These are phyloP conservation scores for Dynastes grantii DNA, from an alignment of 2,888 invertebrate species.

Conservation along the genomic window DNA sequence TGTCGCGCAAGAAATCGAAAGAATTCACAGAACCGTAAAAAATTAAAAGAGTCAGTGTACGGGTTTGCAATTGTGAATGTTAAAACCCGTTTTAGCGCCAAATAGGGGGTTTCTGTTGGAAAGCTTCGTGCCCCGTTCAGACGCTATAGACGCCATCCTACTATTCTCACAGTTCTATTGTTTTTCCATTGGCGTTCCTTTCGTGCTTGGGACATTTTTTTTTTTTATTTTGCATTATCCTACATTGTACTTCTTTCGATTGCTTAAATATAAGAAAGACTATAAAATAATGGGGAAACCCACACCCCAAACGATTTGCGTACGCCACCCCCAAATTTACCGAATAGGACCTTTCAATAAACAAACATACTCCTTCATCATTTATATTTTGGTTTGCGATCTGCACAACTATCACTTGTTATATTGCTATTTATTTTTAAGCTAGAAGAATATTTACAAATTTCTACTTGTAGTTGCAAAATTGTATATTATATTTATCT, in stretches of 20 bases:
- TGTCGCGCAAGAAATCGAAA: background rate
- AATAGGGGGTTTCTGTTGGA: background rate
- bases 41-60: background rate
- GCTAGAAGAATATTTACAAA: too few relatives aligned
- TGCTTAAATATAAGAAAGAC: background rate
- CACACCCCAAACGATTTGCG: background rate
- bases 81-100: background rate
- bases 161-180: background rate
- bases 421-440: too few relatives aligned
- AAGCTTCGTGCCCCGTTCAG: background rate
- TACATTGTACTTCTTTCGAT: background rate
- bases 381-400: too few relatives aligned
- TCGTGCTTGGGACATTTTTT: background rate
- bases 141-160: background rate
- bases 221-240: background rate
- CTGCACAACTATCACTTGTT: too few relatives aligned
- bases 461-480: too few relatives aligned
- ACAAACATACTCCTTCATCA: too few relatives aligned
- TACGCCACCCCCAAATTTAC: too few relatives aligned
- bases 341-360: too few relatives aligned
- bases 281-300: background rate
- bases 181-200: background rate
- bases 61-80: too few relatives aligned
- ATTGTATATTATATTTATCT: too few relatives aligned
- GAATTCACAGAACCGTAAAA: background rate